phyloP scores from a whole-genome alignment of 2,113 vertebrate species.

The Poeciliopsis turrubarensis region DNA sequence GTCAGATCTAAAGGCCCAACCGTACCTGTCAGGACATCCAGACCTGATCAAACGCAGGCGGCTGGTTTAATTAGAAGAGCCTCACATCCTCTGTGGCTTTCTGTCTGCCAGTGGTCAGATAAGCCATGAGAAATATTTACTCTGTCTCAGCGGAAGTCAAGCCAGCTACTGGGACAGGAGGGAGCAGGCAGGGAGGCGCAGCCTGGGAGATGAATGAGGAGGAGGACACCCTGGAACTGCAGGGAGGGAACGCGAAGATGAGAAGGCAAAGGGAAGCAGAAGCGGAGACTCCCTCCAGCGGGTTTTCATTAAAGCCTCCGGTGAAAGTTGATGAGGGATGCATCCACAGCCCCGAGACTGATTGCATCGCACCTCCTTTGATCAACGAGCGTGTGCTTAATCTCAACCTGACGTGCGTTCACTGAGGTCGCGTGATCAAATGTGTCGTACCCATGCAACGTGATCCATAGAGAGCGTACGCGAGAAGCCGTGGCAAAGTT shows the following conservation, averaged over 20 bases:
- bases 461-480: constrained; percentile 43
- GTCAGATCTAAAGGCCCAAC: constrained; percentile 5
- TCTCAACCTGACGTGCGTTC: constrained; percentile 12
- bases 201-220: constrained; percentile 61
- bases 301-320: constrained; percentile 75
- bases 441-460: constrained; percentile 32
- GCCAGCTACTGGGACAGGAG: constrained; percentile 47
- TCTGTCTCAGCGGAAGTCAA: constrained; percentile 65
- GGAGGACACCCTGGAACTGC: constrained; percentile 52
- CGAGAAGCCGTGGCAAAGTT: constrained; percentile 58
- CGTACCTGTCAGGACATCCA: constrained; percentile 19
- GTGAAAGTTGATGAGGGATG: constrained; percentile 75
- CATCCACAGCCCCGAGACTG: constrained; percentile 62
- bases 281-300: constrained; percentile 74
- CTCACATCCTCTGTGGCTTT: constrained; percentile 53
- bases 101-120: constrained; percentile 60
- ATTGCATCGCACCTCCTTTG: constrained; percentile 73
- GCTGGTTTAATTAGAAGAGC: constrained; percentile 64
- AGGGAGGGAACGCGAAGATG: constrained; percentile 59
- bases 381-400: constrained; percentile 59
- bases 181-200: constrained; percentile 13
- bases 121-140: constrained; percentile 80
- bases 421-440: neutral
- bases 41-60: constrained; percentile 21
- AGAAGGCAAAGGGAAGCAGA: constrained; percentile 38